Conservation (phyloP, 2,888 invertebrate species). For the Gibbula magus region DNA sequence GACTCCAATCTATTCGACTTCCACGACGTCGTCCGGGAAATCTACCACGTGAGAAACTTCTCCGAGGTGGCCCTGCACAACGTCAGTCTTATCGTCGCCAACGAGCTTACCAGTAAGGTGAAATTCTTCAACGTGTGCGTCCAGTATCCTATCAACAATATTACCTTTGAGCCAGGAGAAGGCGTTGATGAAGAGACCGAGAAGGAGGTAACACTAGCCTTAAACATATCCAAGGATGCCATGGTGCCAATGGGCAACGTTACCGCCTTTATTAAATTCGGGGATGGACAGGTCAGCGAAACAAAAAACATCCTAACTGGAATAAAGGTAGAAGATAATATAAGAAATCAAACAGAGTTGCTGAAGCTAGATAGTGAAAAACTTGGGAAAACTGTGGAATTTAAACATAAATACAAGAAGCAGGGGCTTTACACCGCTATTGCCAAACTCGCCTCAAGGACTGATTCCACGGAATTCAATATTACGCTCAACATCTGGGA, state of each 20-base stretch:
- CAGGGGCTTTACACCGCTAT: neutral
- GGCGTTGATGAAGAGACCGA: neutral
- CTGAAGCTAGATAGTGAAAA: neutral
- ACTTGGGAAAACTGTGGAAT: neutral
- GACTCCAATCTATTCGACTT: constrained; percentile 3
- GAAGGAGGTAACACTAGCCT: neutral
- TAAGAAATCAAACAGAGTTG: neutral
- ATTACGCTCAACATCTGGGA: neutral
- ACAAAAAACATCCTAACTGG: neutral
- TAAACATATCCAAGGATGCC: neutral
- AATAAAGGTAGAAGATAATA: neutral
- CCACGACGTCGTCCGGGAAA: neutral
- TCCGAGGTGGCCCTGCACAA: neutral
- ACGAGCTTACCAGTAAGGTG: neutral
- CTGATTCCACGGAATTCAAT: neutral
- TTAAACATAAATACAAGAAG: neutral
- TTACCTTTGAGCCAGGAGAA: neutral
- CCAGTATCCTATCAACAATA: constrained; percentile 9
- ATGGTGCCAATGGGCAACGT: constrained; percentile 20
- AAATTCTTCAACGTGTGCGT: constrained; percentile 19
- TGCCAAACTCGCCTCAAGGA: neutral
- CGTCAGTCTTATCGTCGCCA: constrained; percentile 20
- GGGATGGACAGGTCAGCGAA: neutral
- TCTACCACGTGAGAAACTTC: neutral
- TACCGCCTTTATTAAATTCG: neutral